Base-by-base conservation (phyloP, 2,888 invertebrate species). In the Polydrusus cervinus region DNA sequence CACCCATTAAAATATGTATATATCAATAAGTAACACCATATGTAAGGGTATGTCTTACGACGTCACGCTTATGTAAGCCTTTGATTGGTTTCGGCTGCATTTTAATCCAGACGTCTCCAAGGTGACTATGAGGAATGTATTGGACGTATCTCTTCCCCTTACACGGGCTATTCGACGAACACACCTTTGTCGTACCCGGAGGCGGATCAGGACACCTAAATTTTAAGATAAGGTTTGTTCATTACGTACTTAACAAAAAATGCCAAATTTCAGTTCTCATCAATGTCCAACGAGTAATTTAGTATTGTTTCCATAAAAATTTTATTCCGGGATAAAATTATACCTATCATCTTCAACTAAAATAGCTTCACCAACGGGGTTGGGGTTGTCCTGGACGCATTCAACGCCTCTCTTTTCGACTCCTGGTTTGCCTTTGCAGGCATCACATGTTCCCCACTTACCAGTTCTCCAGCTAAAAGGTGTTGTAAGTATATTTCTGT, bases 371-470 rank as follows among this genome's bases (percentile, higher is more conserved):
- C 71, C 71, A 25, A 71, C 43, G 9, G 71, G 62, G 16, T 71
- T 71, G 0, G 71, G 71, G n/a, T 71, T 71, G 16, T 64, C 71
- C 40, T 64, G 25, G 10, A 64, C 34, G 25, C 71, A 71, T 43
- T 71, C 71, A 0, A 71, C 45, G 9, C 71, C 71, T 34, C 71
- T 61, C 14, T 64, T 71, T 20, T 53, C 40, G 0, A 71, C 71
- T 0, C 71, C 64, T 5, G 71, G 71, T 30, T 71, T 71, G 13
- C 71, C 71, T 71, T 71, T 71, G 45, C 71, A 71, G 11, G 71
- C 71, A 49, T 71, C 40, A n/a, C 71, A 71, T 0, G 34, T 40
- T 34, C 64, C 43, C 71, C 71, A 71, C 62, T 64, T 71, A 0
- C 71, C 71, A 18, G 71, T 30, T 18, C 25, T 38, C 71, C 71